Conservation (phyloP, 1,140 invertebrate species). For the Musca vetustissima region DNA sequence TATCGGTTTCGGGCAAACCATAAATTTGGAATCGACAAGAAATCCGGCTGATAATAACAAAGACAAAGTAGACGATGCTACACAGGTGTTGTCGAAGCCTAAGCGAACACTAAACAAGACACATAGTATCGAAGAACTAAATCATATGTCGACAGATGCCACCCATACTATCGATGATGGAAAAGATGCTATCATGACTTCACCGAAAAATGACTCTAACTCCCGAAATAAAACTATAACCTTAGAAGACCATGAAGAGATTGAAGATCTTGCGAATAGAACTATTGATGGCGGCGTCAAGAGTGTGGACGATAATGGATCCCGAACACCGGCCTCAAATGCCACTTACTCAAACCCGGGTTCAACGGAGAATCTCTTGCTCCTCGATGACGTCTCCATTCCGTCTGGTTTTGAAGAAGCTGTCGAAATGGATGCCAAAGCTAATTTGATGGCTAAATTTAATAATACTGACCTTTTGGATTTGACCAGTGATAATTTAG, state of each 20-base stretch:
- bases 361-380: slow-evolving; percentile 42
- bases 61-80: background rate
- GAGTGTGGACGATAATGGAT: slow-evolving; percentile 9
- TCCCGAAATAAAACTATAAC: background rate
- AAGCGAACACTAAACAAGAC: background rate
- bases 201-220: slow-evolving; percentile 21
- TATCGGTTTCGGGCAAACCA: slow-evolving; percentile 5
- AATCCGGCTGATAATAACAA: background rate
- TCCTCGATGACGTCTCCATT: slow-evolving; percentile 47
- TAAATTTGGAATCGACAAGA: slow-evolving; percentile 1
- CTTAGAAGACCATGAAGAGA: background rate
- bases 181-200: background rate
- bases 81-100: background rate
- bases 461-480: slow-evolving; percentile 1
- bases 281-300: background rate
- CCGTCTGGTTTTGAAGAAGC: slow-evolving; percentile 41
- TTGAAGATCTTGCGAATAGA: background rate
- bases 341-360: slow-evolving; percentile 31
- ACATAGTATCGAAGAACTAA: background rate
- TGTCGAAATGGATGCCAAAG: slow-evolving; percentile 7
- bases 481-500: slow-evolving; percentile 32
- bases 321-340: slow-evolving; percentile 25
- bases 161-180: background rate
- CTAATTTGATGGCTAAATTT: background rate
- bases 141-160: background rate